Base-by-base conservation (phyloP, 1,140 invertebrate genomes). In the Rhynchophorus ferrugineus region DNA sequence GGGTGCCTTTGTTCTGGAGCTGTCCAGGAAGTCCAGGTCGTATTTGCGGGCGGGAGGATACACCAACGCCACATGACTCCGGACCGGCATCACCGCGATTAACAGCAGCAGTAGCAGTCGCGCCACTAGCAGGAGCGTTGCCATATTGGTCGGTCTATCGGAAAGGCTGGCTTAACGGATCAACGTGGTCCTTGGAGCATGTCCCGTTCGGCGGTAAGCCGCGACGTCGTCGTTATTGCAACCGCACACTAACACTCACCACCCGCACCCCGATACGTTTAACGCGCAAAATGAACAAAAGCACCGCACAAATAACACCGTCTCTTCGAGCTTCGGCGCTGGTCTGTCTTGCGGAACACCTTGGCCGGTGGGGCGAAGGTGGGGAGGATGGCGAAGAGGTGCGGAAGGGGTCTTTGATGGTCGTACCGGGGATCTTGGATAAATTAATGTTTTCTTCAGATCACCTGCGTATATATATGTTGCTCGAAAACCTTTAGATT, bases 21-120 rank as follows among this genome's bases (percentile, higher is more conserved):
- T 95, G 69, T 96, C 92, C 70, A 98, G 74, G 73, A 95, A 97
- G 73, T 98, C 94, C 65, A 96, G 73, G 66, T 91, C 89, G 65
- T 86, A 94, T 58, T 84, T 82, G 57, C 90, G 78, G 0, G 89
- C 87, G 3, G 82, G 84, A 35, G 90, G 90, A 71, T 83, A 93
- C 2, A 86, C 91, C n/a, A 93, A 71, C 2, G 87, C 83, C 3
- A 93, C 88, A 69, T 93, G 90, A 33, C 36, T n/a, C n/a, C n/a
- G n/a, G n/a, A n/a, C n/a, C n/a, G n/a, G n/a, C 51, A 13, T 45
- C 44, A 46, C 51, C 22, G 3, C 19, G 11, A 29, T 29, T 29
- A 6, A 29, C 24, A 6, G 11, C 24, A 11, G 5, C 5, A 29
- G 11, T 29, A n/a, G n/a, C 24, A 29, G 24, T 29, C 5, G 5